These are phyloP conservation scores for Macropus fuliginosus DNA, from an alignment of 2,797 vertebrate genomes.

Conservation along the genomic window DNA sequence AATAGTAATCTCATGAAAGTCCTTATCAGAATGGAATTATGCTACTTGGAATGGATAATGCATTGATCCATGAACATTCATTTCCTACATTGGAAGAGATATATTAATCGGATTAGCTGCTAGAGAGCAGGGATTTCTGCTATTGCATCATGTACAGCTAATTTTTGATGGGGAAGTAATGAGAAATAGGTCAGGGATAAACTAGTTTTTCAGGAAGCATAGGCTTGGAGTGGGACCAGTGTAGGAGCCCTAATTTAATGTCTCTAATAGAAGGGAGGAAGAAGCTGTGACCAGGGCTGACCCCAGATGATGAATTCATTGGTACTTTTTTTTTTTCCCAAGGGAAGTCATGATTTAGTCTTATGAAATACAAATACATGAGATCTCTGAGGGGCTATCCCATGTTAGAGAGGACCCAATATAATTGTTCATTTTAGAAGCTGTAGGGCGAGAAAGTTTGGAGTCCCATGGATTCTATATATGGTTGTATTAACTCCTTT, in stretches of 20 bases:
- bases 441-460: neutral
- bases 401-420: neutral
- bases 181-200: neutral
- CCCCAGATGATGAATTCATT: neutral
- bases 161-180: neutral
- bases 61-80: neutral
- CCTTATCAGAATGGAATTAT: neutral
- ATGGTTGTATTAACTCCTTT: neutral
- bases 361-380: neutral
- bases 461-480: constrained; percentile 5
- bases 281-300: neutral
- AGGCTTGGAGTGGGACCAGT: neutral
- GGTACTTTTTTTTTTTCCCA: neutral
- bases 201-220: neutral
- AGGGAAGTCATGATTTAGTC: neutral
- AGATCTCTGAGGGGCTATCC: neutral
- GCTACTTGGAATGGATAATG: neutral
- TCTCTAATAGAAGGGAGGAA: neutral
- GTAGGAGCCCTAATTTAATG: neutral
- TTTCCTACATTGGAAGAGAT: neutral
- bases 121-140: neutral
- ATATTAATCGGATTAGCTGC: neutral
- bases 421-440: constrained; percentile 31
- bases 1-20: neutral
- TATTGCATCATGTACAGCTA: neutral